Evolutionary conservation across 2,797 vertebrate genomes (phyloP).

Genomic region (Echiichthys vipera): DNA sequence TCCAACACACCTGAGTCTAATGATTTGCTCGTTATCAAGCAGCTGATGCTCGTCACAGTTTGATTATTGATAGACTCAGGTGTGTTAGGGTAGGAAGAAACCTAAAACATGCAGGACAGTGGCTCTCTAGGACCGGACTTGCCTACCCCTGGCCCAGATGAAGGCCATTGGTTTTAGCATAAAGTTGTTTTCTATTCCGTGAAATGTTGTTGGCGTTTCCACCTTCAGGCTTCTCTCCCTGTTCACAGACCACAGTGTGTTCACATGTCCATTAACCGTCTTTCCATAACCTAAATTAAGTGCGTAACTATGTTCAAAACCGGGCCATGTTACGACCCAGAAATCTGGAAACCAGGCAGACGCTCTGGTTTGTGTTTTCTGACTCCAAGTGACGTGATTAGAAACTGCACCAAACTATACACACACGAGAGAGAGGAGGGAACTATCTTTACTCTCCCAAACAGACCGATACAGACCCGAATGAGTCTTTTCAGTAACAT

Average conservation of each 20-base stretch:
- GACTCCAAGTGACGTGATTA: neutral
- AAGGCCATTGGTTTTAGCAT: neutral
- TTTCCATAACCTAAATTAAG: constrained; percentile 17
- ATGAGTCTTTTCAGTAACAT: constrained; percentile 7
- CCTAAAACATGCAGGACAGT: too few relatives aligned
- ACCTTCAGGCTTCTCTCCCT: neutral
- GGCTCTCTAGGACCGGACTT: too few relatives aligned
- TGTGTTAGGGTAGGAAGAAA: too few relatives aligned
- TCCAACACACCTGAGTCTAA: too few relatives aligned
- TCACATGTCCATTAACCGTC: constrained; percentile 27
- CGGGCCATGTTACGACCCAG: neutral
- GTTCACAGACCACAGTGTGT: neutral
- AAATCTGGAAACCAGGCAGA: constrained; percentile 7
- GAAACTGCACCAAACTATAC: constrained; percentile 13
- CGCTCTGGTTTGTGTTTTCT: neutral
- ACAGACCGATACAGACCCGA: constrained; percentile 9
- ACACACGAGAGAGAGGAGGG: neutral
- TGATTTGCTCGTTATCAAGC: too few relatives aligned
- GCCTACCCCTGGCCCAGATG: too few relatives aligned
- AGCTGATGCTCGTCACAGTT: too few relatives aligned
- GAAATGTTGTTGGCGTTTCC: neutral
- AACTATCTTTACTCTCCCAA: neutral
- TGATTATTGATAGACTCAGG: too few relatives aligned
- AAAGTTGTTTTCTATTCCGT: too few relatives aligned
- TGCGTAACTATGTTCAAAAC: neutral